Evolutionary conservation across 2,113 vertebrate genomes (phyloP).

Genomic region (Tylochromis polylepis): DNA sequence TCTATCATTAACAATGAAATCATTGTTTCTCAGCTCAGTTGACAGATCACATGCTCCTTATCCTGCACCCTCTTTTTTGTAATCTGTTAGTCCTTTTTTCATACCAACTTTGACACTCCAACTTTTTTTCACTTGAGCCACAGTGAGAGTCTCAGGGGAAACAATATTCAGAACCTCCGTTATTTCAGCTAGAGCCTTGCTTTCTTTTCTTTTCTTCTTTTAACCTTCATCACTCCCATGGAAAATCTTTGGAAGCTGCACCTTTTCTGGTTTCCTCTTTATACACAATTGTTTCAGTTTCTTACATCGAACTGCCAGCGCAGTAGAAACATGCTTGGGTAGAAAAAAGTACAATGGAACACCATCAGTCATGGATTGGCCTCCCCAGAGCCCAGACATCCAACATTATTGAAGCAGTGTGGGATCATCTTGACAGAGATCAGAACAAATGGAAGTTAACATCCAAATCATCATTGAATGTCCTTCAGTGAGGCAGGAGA

Average conservation of each 20-base stretch:
- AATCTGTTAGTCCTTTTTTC: neutral
- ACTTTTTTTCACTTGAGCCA: neutral
- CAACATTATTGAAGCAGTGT: neutral
- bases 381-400: neutral
- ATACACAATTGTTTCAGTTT: neutral
- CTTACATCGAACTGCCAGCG: neutral
- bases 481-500: neutral
- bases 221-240: neutral
- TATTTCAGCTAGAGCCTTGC: neutral
- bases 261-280: neutral
- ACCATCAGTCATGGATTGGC: neutral
- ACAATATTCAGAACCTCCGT: neutral
- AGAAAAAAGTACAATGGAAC: neutral
- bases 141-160: neutral
- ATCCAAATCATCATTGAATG: neutral
- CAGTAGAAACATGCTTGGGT: neutral
- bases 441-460: neutral
- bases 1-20: neutral
- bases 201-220: neutral
- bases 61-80: rapidly evolving
- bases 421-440: neutral
- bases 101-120: neutral
- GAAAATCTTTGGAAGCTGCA: neutral
- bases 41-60: rapidly evolving
- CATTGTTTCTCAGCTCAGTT: neutral